Evolutionary conservation across 2,797 vertebrate species (phyloP).

Genomic region (Silurus aristotelis): DNA sequence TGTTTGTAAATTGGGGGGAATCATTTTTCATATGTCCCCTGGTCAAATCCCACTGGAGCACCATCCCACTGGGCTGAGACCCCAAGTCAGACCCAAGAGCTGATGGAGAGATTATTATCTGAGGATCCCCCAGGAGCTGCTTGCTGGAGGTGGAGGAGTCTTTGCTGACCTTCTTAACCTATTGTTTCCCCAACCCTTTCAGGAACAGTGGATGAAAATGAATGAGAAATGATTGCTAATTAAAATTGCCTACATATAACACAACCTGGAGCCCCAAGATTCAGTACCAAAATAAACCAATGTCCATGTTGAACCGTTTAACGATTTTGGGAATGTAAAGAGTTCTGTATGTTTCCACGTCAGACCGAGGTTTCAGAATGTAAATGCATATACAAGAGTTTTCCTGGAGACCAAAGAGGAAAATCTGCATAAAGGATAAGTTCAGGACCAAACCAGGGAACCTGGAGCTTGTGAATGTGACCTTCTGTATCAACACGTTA

Average conservation of each 20-base stretch:
- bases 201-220: background rate
- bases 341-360: background rate
- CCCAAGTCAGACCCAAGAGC: background rate
- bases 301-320: background rate
- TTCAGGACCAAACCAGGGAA: background rate
- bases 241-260: background rate
- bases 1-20: background rate
- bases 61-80: background rate
- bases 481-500: background rate
- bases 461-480: too few relatives aligned
- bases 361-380: background rate
- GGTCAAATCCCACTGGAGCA: background rate
- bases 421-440: background rate
- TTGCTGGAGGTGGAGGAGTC: background rate
- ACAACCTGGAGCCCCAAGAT: background rate
- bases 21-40: background rate
- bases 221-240: background rate
- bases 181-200: background rate
- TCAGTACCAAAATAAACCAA: background rate
- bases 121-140: background rate
- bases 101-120: background rate
- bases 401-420: background rate
- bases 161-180: background rate
- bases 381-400: background rate
- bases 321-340: background rate